phyloP scores from a whole-genome alignment of 2,113 vertebrate genomes.

The Hydrochoerus hydrochaeris region DNA sequence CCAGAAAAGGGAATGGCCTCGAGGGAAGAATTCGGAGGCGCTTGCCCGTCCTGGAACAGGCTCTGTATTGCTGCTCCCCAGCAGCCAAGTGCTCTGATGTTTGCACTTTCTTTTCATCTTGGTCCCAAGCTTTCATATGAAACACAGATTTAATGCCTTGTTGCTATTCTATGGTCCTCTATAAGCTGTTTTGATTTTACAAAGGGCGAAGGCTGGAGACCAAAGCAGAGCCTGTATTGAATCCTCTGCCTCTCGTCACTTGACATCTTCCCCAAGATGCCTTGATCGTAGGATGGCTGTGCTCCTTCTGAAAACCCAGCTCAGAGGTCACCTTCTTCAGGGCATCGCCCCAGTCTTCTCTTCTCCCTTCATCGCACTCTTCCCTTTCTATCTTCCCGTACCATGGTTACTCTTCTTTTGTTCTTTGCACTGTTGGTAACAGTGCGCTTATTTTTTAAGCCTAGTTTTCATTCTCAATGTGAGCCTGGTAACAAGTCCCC shows the following conservation, averaged over 20 bases:
- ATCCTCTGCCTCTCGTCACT: not conserved
- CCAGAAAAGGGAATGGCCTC: rapidly evolving
- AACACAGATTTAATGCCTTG: not conserved
- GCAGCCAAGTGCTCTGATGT: too few relatives aligned
- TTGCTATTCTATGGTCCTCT: not conserved
- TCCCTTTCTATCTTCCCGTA: not conserved
- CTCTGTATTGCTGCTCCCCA: not conserved
- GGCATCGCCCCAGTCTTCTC: not conserved
- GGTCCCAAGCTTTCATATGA: not conserved
- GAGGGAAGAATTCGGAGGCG: rapidly evolving
- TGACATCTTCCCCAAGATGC: not conserved
- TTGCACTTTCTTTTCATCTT: not conserved
- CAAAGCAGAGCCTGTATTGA: not conserved
- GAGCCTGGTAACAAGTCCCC: not conserved
- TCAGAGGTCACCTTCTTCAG: not conserved
- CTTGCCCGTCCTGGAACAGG: not conserved
- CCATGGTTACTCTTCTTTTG: not conserved
- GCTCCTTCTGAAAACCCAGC: not conserved
- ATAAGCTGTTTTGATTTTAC: not conserved
- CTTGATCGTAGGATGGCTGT: not conserved
- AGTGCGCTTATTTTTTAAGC: not conserved
- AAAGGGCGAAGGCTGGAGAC: not conserved
- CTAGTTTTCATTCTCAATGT: not conserved
- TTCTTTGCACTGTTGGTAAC: not conserved
- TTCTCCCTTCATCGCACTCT: not conserved